Evolutionary conservation across 1,140 invertebrate genomes (phyloP), one percentile per base, ranked within the genome.

Genomic region (Drosophila burlai): DNA sequence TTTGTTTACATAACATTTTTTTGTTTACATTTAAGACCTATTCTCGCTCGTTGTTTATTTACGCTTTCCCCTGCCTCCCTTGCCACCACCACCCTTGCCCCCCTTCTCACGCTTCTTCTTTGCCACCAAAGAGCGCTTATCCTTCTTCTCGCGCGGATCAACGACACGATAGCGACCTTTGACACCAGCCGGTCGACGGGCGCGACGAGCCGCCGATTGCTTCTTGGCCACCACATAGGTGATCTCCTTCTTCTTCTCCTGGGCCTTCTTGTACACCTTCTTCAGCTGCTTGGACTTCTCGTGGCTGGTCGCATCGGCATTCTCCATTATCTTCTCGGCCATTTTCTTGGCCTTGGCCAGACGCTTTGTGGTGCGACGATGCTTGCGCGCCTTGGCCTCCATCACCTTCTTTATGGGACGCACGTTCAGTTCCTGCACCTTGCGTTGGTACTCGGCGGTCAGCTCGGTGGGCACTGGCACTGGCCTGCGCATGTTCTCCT

Each of bases 381-480:
- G 99, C 94, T 99, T 99, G 50, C 99, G 95, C 0, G 98, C 97
- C 93, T 99, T 99, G 0, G 99, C 99, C 94, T 99, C 98, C 76
- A 98, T 96, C 0, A 99, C 97, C 94, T 99, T 99, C 93, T 99
- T 99, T 50, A 99, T 99, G 16, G 99, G 98, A 59, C 98, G 94
- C 0, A 96, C 96, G 94, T 99, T 98, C 7, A 99, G 95, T 76
- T 98, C 98, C 93, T 97, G 96, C 24, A 97, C 92, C 78, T 95
- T 94, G 66, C 96, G 96, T 65, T 95, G 95, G 80, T 97, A 97
- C 68, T 97, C 96, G 8, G 96, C 94, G 0, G 95, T 94, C 7
- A 96, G 92, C 91, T 96, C 96, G 93, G 97, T 96, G 36, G 97
- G 96, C 31, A 98, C 96, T 3, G 96, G 96, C 9, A 96, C 91